Base-by-base conservation (phyloP, 2,888 invertebrate species). In the Glaucopsyche alexis region DNA sequence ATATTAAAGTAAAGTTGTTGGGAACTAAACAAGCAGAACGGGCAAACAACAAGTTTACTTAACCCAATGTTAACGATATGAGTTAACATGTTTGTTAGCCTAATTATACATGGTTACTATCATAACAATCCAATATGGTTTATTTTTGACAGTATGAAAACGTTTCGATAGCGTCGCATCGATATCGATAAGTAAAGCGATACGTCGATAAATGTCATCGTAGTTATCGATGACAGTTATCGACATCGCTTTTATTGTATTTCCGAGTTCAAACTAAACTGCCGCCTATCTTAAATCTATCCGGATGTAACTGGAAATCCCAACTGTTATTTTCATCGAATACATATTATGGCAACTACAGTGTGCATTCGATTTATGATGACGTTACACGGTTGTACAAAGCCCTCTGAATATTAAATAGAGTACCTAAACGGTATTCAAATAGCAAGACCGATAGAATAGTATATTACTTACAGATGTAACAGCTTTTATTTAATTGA, bases 41-140 rank as follows among this genome's bases (percentile, higher is more conserved):
- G 19, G 69, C 29, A 69, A 69, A 69, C 69, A 69, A 69, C 69
- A 47, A 69, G 69, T 69, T 69, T 69, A 47, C 69, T 19, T 69
- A 69, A 47, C 69, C 69, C 38, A 69, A 69, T 49, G 69, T 69
- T 69, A 69, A 69, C 49, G 69, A 69, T 69, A 69, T 69, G 69
- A 69, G 69, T 69, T 47, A 69, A 69, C 69, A 69, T 69, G 69
- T 69, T 69, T 49, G 69, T 49, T 49, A 47, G 69, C 69, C 69
- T 69, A 69, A 69, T 69, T 69, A 69, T 49, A 69, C 69, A 69
- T 69, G 69, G 69, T 69, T 69, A 69, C 69, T 69, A n/a, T 69
- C 69, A 69, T 45, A 69, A 69, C 69, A 69, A 19, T 3, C 49
- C 69, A 19, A 69, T 69, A 13, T 13, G 47, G 29, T 47, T 69